phyloP scores from a whole-genome alignment of 2,797 vertebrate species.

The Arctocebus calabarensis region DNA sequence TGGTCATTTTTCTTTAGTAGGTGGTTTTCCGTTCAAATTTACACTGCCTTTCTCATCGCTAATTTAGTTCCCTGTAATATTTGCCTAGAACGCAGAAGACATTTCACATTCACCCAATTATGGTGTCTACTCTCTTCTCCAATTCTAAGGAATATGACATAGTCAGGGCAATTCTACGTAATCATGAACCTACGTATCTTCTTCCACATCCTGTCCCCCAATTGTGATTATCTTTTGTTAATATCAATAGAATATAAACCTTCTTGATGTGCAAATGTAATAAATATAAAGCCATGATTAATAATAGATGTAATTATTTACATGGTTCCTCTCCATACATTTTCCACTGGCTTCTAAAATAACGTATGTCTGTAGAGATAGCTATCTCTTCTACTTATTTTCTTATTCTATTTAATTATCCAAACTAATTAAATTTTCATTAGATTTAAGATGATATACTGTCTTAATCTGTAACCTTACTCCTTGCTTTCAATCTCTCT shows the following conservation, averaged over 20 bases:
- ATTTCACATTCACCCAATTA: neutral
- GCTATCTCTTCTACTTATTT: neutral
- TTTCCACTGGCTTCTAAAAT: neutral
- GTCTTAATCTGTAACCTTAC: neutral
- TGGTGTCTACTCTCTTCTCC: neutral
- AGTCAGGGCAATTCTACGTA: neutral
- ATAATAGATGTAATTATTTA: neutral
- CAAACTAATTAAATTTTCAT: neutral
- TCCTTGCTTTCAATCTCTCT: neutral
- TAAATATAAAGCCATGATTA: neutral
- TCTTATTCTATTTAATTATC: neutral
- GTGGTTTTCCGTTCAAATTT: neutral
- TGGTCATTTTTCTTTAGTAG: neutral
- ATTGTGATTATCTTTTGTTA: neutral
- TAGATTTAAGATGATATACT: neutral
- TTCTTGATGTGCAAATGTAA: neutral
- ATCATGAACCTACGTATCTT: neutral
- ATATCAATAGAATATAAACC: neutral
- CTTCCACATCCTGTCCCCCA: neutral
- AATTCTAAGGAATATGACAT: neutral
- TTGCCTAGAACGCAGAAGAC: neutral
- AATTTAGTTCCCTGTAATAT: neutral
- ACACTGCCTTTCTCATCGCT: neutral
- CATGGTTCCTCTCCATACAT: neutral
- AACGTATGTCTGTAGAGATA: neutral